Evolutionary conservation across 1,140 invertebrate species (phyloP).

Genomic region (Drosophila fuyamai): DNA sequence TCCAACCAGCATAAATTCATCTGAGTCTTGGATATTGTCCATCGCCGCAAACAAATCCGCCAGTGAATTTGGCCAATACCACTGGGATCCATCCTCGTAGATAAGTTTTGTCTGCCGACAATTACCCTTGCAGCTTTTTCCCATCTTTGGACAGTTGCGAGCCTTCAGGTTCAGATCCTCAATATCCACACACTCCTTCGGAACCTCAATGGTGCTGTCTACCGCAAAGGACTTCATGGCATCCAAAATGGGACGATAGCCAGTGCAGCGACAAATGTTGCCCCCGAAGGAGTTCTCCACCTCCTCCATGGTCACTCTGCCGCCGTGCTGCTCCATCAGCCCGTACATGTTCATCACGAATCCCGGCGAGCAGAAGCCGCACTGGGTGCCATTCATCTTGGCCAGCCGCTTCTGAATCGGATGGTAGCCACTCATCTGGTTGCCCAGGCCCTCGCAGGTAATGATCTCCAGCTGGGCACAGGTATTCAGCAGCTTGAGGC

Average conservation of each 20-base stretch:
- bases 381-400: slow-evolving; percentile 91
- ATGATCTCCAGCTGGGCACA: slow-evolving; percentile 91
- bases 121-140: slow-evolving; percentile 30
- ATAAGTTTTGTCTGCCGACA: slow-evolving; percentile 81
- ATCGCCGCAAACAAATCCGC: slow-evolving; percentile 87
- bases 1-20: slow-evolving; percentile 85
- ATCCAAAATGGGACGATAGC: slow-evolving; percentile 93
- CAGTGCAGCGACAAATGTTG: slow-evolving; percentile 95
- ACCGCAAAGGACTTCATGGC: slow-evolving; percentile 91
- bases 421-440: slow-evolving; percentile 89
- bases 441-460: slow-evolving; percentile 92
- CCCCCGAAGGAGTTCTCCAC: slow-evolving; percentile 92
- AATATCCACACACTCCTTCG: slow-evolving; percentile 69
- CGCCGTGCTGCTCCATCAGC: slow-evolving; percentile 85
- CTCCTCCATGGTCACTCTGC: slow-evolving; percentile 87
- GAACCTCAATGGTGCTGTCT: slow-evolving; percentile 88
- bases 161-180: slow-evolving; percentile 60
- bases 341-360: slow-evolving; percentile 95
- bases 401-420: slow-evolving; percentile 89
- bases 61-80: slow-evolving; percentile 84
- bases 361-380: slow-evolving; percentile 93
- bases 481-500: slow-evolving; percentile 89
- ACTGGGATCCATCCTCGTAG: slow-evolving; percentile 64
- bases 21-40: slow-evolving; percentile 81
- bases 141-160: slow-evolving; percentile 54